These are phyloP conservation scores for Montipora capitata DNA, from an alignment of 92 coral and sea anemone genomes.

Conservation along the genomic window DNA sequence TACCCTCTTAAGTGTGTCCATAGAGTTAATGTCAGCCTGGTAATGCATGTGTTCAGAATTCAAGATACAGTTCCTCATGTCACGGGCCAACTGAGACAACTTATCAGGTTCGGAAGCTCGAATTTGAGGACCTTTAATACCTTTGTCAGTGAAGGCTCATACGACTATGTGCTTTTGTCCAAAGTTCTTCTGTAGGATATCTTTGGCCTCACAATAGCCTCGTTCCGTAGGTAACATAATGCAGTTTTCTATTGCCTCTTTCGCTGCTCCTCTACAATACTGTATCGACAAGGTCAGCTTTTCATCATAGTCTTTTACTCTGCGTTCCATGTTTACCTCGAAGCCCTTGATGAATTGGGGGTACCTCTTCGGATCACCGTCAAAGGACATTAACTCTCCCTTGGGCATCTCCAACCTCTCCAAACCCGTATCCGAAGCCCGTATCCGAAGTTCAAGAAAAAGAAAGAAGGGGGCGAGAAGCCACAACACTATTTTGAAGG, in stretches of 20 bases:
- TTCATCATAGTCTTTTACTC: neutral
- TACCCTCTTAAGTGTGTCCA: conserved; percentile 61
- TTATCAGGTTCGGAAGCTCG: conserved; percentile 53
- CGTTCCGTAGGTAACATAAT: conserved; percentile 7
- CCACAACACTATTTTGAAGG: too few relatives aligned
- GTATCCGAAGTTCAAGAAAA: too few relatives aligned
- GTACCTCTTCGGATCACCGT: neutral
- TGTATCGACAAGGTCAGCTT: neutral
- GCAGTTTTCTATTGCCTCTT: conserved; percentile 60
- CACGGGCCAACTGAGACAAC: neutral
- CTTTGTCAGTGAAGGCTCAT: conserved; percentile 42
- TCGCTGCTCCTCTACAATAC: conserved; percentile 47
- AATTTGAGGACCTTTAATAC: conserved; percentile 60
- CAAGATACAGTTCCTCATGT: conserved; percentile 72
- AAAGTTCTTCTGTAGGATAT: conserved; percentile 61
- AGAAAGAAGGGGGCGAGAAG: too few relatives aligned
- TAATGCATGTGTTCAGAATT: conserved; percentile 56
- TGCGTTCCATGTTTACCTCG: too few relatives aligned
- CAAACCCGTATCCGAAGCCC: neutral
- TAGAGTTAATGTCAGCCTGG: conserved; percentile 68
- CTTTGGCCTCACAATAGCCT: conserved; percentile 58
- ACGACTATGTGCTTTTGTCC: conserved; percentile 67
- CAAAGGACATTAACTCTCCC: too few relatives aligned
- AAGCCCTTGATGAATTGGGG: neutral
- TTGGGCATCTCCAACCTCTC: too few relatives aligned